Base-by-base conservation (phyloP, 2,888 invertebrate genomes). In the Pecten maximus region DNA sequence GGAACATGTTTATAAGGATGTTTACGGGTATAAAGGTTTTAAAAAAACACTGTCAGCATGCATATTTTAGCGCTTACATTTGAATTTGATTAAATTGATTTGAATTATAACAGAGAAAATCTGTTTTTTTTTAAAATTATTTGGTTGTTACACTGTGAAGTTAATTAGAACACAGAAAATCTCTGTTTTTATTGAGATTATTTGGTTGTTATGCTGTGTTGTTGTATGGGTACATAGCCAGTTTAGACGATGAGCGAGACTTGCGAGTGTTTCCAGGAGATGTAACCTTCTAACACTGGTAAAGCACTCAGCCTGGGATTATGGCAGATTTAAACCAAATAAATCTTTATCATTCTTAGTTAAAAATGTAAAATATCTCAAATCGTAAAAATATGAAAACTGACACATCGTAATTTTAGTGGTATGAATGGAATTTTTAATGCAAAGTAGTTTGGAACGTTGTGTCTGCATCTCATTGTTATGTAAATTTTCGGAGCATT, bases 401-500 rank as follows among this genome's bases (percentile, higher is more conserved):
- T 74, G 74, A 74, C 74, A 74, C 74, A 74, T 74, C 74, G 74
- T 74, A 28, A 74, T 74, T 74, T 74, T 35, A 74, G 35, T 35
- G 74, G 74, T 74, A 74, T 74, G 74, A 74, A 74, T 74, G 74
- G 74, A 74, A 74, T 74, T 74, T 74, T 74, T 74, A 74, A 74
- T 74, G 74, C 74, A 74, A 74, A 74, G 28, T 74, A 74, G 74
- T 74, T 74, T 10, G 35, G 74, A 74, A 35, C 12, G 74, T 28
- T 74, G 74, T 28, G 74, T 35, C 74, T 74, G 74, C 23, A 74
- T 35, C 35, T 74, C 8, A 74, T 74, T 74, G 35, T 74, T 74
- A 74, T 74, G 74, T 23, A 74, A 74, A 74, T 74, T 74, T 74
- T 74, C 28, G 35, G 35, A 74, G 35, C 74, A 74, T 74, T 74